Percentiles rank a stretch among this genome's conserved stretches.
These are phyloP conservation scores for Epicampocera succincta DNA, from an alignment of 2,888 invertebrate species.

Conservation along the genomic window DNA sequence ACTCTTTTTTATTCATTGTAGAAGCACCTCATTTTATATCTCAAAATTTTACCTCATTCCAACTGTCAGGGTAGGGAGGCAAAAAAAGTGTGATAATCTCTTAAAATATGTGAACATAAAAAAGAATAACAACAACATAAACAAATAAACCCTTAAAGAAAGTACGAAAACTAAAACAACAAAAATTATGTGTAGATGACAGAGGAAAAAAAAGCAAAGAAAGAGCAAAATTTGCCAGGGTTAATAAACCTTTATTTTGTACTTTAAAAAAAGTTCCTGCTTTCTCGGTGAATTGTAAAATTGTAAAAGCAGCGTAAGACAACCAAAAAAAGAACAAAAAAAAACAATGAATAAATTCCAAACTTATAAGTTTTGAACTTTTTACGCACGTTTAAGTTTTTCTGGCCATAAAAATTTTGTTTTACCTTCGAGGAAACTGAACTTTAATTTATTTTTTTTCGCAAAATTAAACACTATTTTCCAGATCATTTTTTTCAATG, in stretches of 20 bases:
- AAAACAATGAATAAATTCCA: conserved; percentile 16
- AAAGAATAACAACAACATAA: background rate
- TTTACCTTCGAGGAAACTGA: conserved; percentile 34
- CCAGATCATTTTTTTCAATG: conserved; percentile 10
- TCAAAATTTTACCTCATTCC: conserved; percentile 1
- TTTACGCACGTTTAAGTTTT: conserved; percentile 54
- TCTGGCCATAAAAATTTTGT: conserved; percentile 25
- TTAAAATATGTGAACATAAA: conserved; percentile 48
- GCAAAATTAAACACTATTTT: conserved; percentile 19
- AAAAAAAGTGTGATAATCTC: conserved; percentile 68
- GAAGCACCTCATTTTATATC: conserved; percentile 32
- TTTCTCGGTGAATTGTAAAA: conserved; percentile 32
- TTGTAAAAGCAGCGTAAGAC: conserved; percentile 26
- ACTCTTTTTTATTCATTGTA: conserved; percentile 33
- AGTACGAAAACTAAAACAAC: background rate
- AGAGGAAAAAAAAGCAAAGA: conserved; percentile 3
- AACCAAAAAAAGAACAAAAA: conserved; percentile 8
- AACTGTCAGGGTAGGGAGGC: background rate
- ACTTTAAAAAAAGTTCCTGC: background rate
- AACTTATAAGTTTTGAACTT: conserved; percentile 34
- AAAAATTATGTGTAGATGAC: conserved; percentile 7
- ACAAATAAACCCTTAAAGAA: conserved; percentile 45
- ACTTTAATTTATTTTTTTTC: conserved; percentile 7
- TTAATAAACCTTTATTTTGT: conserved; percentile 61
- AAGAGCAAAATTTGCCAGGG: conserved; percentile 51